Percentiles rank a stretch among this genome's conserved stretches.
These are phyloP conservation scores for Hafferia zeledoni DNA, from an alignment of 2,797 vertebrate species.

Conservation along the genomic window DNA sequence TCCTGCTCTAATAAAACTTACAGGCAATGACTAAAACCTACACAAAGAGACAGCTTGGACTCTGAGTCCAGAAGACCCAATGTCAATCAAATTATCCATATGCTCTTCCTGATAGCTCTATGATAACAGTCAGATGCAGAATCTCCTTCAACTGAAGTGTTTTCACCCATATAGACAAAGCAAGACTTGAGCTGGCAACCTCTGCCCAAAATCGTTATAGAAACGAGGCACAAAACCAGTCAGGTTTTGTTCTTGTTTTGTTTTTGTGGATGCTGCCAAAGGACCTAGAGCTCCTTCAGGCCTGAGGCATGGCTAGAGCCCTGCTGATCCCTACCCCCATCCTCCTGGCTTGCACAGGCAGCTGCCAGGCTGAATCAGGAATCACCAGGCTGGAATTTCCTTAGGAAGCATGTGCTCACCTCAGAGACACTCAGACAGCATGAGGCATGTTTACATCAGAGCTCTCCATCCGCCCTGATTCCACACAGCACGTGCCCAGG, in stretches of 20 bases:
- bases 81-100: neutral
- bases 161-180: neutral
- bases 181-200: neutral
- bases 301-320: neutral
- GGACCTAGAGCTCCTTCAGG: neutral
- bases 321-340: neutral
- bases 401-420: neutral
- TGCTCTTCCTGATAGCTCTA: accelerated
- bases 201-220: neutral
- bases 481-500: neutral
- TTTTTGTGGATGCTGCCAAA: neutral
- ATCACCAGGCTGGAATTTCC: constrained; percentile 40
- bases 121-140: neutral
- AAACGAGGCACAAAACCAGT: neutral
- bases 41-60: neutral
- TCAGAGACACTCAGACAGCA: neutral
- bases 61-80: neutral
- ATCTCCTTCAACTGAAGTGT: accelerated
- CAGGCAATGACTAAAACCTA: neutral
- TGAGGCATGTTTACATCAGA: neutral
- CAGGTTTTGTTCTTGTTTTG: neutral
- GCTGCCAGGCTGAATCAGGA: neutral
- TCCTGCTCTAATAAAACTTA: neutral
- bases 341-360: accelerated
- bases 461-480: neutral